Conservation (phyloP, 1,140 invertebrate genomes). For the Cataglyphis hispanica region DNA sequence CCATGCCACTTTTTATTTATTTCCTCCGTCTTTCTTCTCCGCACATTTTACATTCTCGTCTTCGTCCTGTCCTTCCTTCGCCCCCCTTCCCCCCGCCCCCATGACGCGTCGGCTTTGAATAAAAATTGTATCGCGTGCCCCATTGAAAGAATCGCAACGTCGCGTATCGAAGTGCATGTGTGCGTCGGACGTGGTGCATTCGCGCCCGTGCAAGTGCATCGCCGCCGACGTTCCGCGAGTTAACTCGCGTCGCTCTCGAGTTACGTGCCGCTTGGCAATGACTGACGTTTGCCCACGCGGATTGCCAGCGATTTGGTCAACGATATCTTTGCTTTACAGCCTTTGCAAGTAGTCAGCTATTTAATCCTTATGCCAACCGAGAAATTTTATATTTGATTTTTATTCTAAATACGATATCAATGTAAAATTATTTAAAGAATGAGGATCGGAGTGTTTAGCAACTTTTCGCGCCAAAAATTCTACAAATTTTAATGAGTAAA, state of each 20-base stretch:
- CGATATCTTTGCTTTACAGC: constrained; percentile 10
- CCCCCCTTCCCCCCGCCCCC: neutral
- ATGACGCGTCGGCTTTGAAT: constrained; percentile 15
- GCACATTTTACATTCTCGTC: neutral
- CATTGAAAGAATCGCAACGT: constrained; percentile 25
- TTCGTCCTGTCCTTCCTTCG: neutral
- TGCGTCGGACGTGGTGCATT: constrained; percentile 22
- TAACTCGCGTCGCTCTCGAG: constrained; percentile 44
- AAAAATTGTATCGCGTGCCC: constrained; percentile 41
- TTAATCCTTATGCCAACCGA: too few relatives aligned
- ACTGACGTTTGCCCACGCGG: constrained; percentile 61
- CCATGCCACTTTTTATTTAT: neutral
- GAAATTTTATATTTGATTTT: too few relatives aligned
- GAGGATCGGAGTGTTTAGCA: too few relatives aligned
- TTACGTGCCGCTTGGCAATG: constrained; percentile 63
- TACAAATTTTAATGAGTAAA: too few relatives aligned
- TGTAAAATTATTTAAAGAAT: too few relatives aligned
- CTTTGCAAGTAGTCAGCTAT: neutral
- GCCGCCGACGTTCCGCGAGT: constrained; percentile 46
- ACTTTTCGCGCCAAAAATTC: too few relatives aligned
- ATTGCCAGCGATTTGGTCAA: constrained; percentile 52
- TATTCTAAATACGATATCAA: too few relatives aligned
- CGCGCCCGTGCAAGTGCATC: constrained; percentile 42
- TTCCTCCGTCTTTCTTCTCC: too few relatives aligned
- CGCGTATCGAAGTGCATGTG: constrained; percentile 43